Conservation (phyloP, 2,113 vertebrate genomes). For the Laterallus jamaicensis region DNA sequence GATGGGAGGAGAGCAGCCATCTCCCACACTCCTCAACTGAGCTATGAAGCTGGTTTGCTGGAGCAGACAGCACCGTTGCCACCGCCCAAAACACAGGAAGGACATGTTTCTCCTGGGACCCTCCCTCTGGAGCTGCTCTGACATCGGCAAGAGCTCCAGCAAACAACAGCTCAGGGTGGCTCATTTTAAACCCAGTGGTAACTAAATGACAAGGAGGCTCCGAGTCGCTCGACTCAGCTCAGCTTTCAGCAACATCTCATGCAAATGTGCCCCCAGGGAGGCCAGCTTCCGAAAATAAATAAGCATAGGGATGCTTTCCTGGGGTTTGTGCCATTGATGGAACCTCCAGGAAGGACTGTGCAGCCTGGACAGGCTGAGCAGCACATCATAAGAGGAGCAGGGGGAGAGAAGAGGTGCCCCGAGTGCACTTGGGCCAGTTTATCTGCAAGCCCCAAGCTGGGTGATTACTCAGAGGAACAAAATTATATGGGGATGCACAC, state of each 20-base stretch:
- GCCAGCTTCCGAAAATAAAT: neutral
- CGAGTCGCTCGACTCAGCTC: accelerated
- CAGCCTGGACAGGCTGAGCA: neutral
- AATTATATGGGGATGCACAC: neutral
- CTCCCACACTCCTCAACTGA: neutral
- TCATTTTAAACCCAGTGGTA: neutral
- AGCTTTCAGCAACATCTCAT: neutral
- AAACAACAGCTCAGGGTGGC: neutral
- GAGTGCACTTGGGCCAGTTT: accelerated
- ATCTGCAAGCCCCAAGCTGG: neutral
- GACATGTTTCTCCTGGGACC: neutral
- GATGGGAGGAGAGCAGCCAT: neutral
- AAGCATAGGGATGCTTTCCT: neutral
- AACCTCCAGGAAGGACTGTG: neutral
- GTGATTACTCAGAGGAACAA: neutral
- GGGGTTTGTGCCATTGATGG: neutral
- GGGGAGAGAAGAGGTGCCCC: neutral
- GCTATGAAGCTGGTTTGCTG: neutral
- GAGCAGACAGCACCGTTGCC: neutral
- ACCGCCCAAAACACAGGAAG: neutral
- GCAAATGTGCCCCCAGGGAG: neutral
- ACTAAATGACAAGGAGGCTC: neutral
- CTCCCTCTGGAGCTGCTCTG: neutral
- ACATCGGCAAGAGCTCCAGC: neutral
- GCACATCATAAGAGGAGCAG: neutral